Percentiles rank a stretch among this genome's conserved stretches.
Evolutionary conservation across 2,888 invertebrate genomes (phyloP).

Genomic region (Eretmocerus hayati): DNA sequence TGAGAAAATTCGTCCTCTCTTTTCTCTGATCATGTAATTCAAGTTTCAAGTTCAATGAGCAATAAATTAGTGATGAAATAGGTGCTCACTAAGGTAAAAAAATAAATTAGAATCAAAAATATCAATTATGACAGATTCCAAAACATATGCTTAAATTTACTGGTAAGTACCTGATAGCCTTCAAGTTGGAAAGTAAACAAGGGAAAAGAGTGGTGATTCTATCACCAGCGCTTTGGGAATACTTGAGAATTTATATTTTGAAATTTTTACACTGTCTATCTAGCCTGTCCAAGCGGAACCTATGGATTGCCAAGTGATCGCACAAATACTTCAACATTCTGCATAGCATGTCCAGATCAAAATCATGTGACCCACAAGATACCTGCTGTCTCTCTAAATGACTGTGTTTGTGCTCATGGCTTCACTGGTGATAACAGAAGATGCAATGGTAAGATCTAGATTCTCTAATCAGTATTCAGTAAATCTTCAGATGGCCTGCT

Average conservation of each 20-base stretch:
- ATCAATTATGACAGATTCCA: too few species aligned
- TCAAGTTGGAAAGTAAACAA: too few species aligned
- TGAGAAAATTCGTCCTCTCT: too few species aligned
- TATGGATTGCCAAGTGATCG: constrained; percentile 49
- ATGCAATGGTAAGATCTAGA: constrained; percentile 54
- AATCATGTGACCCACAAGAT: constrained; percentile 55
- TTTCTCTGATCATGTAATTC: too few species aligned
- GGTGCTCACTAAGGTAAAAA: too few species aligned
- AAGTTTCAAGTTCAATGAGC: too few species aligned
- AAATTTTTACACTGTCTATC: constrained; percentile 16
- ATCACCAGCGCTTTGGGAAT: too few species aligned
- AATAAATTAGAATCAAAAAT: too few species aligned
- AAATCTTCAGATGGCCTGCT: constrained; percentile 10
- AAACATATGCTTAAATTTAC: too few species aligned
- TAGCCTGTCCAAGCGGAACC: constrained; percentile 61
- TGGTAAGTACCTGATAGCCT: too few species aligned
- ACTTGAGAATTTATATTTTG: background rate
- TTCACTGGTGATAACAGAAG: constrained; percentile 49
- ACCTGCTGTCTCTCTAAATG: constrained; percentile 51
- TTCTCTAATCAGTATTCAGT: constrained; percentile 17
- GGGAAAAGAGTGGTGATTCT: too few species aligned
- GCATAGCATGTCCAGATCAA: constrained; percentile 56
- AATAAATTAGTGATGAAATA: too few species aligned
- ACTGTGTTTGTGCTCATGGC: constrained; percentile 60
- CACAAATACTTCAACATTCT: constrained; percentile 51